Base-by-base conservation (phyloP, 1,140 invertebrate genomes). In the Drosophila kurseongensis region DNA sequence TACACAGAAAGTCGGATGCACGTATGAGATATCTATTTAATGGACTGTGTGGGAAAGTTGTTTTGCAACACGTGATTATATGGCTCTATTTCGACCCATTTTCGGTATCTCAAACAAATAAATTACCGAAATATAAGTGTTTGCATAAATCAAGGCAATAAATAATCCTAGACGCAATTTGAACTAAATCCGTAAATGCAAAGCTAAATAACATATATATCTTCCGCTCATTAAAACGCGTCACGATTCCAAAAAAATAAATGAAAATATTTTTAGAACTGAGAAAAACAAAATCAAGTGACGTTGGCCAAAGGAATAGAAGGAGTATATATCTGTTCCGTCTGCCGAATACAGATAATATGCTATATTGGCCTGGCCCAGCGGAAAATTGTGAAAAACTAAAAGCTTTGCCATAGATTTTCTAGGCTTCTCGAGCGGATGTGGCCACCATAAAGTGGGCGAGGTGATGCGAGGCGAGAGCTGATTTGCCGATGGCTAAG, bases 171-270 rank as follows among this genome's bases (percentile, higher is more conserved):
- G 60, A 12, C 18, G 18, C 48, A 67, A 61, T 63, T 63, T 47
- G 38, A 35, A 23, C 44, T 7, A 35, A 45, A 54, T 44, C 14
- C 45, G 16, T 32, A 18, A 63, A 63, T 63, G 51, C 44, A 9
- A 14, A 48, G 5, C 36, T 29, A 50, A 74, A 50, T 38, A 74
- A 63, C 40, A 73, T 35, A 74, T 74, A 74, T 75, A 62, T 75
- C 69, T 75, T 74, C 48, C 71, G 58, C 81, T 78, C 78, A 85
- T 85, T 85, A 85, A 85, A 85, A 78, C 81, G 82, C 81, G 81
- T 85, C 81, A 86, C 81, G 62, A 51, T 76, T 80, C 72, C 65
- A 72, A 38, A 71, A 66, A 42, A 42, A 40, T 51, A 50, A 18
- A 32, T n/a, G 16, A 6, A 8, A 47, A 63, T 68, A 68, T 68